phyloP scores from a whole-genome alignment of 2,113 vertebrate species.

The Nicator chloris region DNA sequence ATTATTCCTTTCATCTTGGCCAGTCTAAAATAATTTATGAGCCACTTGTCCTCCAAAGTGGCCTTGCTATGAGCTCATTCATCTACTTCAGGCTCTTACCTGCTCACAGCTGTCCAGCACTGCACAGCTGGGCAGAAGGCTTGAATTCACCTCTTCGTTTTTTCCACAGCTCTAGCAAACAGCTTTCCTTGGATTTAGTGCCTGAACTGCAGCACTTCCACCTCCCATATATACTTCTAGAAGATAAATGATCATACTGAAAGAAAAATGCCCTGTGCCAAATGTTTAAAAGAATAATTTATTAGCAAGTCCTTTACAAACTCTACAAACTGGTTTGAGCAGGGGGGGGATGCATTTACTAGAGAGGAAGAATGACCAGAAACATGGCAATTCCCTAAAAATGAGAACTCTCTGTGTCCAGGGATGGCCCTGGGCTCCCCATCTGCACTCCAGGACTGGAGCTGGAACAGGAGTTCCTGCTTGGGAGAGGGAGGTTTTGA shows the following conservation, averaged over 20 bases:
- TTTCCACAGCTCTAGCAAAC: background rate
- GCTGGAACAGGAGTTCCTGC: background rate
- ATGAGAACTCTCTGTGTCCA: background rate
- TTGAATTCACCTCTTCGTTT: background rate
- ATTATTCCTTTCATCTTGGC: background rate
- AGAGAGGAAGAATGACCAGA: background rate
- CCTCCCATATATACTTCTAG: background rate
- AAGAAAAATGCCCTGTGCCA: background rate
- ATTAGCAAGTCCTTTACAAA: background rate
- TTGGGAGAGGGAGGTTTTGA: background rate
- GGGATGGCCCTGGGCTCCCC: background rate
- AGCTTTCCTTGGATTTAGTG: background rate
- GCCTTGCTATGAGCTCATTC: background rate
- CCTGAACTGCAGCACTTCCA: background rate
- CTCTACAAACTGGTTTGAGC: background rate
- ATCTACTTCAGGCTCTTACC: background rate
- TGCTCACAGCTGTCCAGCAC: background rate
- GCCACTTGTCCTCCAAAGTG: background rate
- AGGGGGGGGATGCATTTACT: background rate
- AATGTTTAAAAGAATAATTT: background rate
- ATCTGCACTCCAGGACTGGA: background rate
- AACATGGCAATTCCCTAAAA: accelerated
- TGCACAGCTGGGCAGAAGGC: background rate
- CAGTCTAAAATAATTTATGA: background rate
- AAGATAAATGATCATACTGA: background rate